Evolutionary conservation across 1,140 invertebrate genomes (phyloP).

Genomic region (Halotydeus destructor): DNA sequence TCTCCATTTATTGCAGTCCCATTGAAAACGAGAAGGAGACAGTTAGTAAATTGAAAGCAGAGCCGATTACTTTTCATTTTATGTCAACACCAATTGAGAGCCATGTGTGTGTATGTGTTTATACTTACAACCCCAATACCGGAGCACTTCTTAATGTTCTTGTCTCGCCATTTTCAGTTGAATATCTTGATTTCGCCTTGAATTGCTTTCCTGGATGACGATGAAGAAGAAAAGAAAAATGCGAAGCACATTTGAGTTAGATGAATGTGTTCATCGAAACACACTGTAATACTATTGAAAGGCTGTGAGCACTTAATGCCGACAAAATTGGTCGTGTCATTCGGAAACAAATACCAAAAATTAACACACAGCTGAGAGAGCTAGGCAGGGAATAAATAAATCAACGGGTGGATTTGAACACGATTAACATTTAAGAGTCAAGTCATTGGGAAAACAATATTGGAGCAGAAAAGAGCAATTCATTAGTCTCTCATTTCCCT

Average conservation of each 20-base stretch:
- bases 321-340: background rate
- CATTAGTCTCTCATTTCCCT: too few species aligned
- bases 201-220: slow-evolving; percentile 26
- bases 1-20: slow-evolving; percentile 54
- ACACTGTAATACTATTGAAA: background rate
- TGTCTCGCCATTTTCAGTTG: slow-evolving; percentile 22
- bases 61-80: background rate
- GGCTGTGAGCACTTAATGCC: too few species aligned
- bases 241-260: slow-evolving; percentile 10
- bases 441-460: too few species aligned
- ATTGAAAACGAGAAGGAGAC: slow-evolving; percentile 9
- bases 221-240: slow-evolving; percentile 9
- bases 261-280: background rate
- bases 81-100: background rate
- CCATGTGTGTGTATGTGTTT: background rate
- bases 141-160: slow-evolving; percentile 11
- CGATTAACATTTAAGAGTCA: too few species aligned
- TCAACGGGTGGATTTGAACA: too few species aligned
- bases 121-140: slow-evolving; percentile 18
- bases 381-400: too few species aligned
- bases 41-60: slow-evolving; percentile 13
- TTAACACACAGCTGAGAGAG: too few species aligned
- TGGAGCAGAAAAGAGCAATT: too few species aligned
- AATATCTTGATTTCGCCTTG: slow-evolving; percentile 29
- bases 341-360: background rate